Evolutionary conservation across 2,113 vertebrate species (phyloP).

Genomic region (Danionella cerebrum): DNA sequence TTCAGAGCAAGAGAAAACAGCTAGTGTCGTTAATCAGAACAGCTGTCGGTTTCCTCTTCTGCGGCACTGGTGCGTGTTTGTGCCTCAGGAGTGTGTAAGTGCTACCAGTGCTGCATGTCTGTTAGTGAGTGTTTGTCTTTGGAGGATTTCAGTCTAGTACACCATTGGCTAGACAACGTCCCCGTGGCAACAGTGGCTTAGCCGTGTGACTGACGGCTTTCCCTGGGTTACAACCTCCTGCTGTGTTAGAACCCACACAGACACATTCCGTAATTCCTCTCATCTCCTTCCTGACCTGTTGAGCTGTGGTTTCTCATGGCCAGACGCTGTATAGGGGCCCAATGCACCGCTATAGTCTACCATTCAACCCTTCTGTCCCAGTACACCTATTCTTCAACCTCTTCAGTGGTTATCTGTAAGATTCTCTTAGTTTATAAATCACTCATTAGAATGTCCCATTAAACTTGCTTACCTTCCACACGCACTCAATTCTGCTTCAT

Average conservation of each 20-base stretch:
- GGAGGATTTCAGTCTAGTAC: conserved; percentile 24
- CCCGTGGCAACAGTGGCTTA: conserved; percentile 43
- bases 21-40: background rate
- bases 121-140: conserved; percentile 29
- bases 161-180: conserved; percentile 37
- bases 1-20: background rate
- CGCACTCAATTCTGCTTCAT: too few species aligned
- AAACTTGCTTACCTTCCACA: too few species aligned
- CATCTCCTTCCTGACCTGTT: conserved; percentile 8
- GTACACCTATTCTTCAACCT: too few species aligned
- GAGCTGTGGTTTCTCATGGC: background rate
- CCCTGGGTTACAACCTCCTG: conserved; percentile 36
- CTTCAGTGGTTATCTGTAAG: too few species aligned
- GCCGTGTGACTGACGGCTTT: conserved; percentile 42
- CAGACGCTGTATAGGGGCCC: too few species aligned
- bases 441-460: too few species aligned
- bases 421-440: too few species aligned
- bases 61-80: conserved; percentile 5
- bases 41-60: background rate
- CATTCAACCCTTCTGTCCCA: too few species aligned
- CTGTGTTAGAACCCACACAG: conserved; percentile 5
- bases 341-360: too few species aligned
- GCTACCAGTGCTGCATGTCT: background rate
- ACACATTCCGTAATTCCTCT: background rate
- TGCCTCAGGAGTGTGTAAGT: conserved; percentile 2